phyloP scores from a whole-genome alignment of 23 tunicate genomes.

The Corella eumyota region DNA sequence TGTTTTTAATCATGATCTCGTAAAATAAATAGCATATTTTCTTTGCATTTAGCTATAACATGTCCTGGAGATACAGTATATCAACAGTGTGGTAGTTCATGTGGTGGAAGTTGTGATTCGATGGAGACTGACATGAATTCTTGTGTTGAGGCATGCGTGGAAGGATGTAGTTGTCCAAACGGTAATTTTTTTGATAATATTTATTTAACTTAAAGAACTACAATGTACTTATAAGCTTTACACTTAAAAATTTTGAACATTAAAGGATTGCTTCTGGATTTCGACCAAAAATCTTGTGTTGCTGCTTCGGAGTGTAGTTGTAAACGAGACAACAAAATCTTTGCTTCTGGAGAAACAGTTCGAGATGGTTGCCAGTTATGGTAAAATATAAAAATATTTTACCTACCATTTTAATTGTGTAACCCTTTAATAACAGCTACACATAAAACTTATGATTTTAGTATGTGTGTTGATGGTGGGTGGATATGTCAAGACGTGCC shows the following conservation, averaged over 20 bases:
- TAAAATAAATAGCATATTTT: no score
- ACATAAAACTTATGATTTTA: background rate
- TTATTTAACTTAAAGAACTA: background rate
- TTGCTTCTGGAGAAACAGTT: constrained; percentile 1
- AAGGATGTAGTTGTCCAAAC: constrained; percentile 22
- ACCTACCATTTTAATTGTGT: no score
- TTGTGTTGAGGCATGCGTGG: constrained; percentile 13
- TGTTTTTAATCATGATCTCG: no score
- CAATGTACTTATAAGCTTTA: no score
- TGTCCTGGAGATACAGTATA: constrained; percentile 30
- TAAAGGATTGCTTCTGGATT: constrained; percentile 8
- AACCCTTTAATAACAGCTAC: no score
- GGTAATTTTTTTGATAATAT: constrained; percentile 5
- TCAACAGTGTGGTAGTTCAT: constrained; percentile 17
- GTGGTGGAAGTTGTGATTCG: constrained; percentile 15
- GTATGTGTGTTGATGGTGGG: constrained; percentile 14
- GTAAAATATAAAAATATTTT: constrained; percentile 3
- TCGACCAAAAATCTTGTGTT: constrained; percentile 6
- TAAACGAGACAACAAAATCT: constrained; percentile 6
- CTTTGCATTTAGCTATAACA: background rate
- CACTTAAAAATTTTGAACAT: no score
- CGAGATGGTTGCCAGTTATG: constrained; percentile 13
- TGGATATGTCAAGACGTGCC: constrained; percentile 18
- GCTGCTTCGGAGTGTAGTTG: constrained; percentile 7
- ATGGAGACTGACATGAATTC: background rate